phyloP scores from a whole-genome alignment of 2,888 invertebrate species.

The Tipula vernalis region DNA sequence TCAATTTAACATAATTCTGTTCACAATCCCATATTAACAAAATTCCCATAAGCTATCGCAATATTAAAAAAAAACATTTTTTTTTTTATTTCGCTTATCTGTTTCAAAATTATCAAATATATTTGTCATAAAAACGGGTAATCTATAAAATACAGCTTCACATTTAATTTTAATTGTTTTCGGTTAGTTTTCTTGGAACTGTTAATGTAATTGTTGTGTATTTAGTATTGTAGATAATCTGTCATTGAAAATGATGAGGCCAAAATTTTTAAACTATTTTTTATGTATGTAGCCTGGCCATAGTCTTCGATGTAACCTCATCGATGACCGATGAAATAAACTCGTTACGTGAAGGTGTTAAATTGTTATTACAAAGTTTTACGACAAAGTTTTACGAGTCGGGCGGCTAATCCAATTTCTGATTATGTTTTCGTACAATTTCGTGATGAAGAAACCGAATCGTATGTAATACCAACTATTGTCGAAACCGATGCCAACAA shows the following conservation, averaged over 20 bases:
- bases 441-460: slow-evolving; percentile 38
- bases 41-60: too few species aligned
- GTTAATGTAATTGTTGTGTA: too few species aligned
- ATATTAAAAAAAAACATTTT: too few species aligned
- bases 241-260: background rate
- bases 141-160: too few species aligned
- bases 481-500: background rate
- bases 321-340: slow-evolving; percentile 62
- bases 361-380: slow-evolving; percentile 52
- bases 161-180: too few species aligned
- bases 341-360: slow-evolving; percentile 54
- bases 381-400: slow-evolving; percentile 46
- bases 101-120: too few species aligned
- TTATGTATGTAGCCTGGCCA: slow-evolving; percentile 40
- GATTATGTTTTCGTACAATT: slow-evolving; percentile 67
- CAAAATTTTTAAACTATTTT: background rate
- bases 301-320: slow-evolving; percentile 66
- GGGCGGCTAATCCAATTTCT: slow-evolving; percentile 47
- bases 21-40: too few species aligned
- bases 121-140: too few species aligned
- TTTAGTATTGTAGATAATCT: background rate
- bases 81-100: too few species aligned
- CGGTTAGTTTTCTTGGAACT: too few species aligned
- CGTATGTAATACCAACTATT: background rate
- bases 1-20: too few species aligned